phyloP scores from a whole-genome alignment of 2,888 invertebrate species.

The Sarcophaga rosellei region DNA sequence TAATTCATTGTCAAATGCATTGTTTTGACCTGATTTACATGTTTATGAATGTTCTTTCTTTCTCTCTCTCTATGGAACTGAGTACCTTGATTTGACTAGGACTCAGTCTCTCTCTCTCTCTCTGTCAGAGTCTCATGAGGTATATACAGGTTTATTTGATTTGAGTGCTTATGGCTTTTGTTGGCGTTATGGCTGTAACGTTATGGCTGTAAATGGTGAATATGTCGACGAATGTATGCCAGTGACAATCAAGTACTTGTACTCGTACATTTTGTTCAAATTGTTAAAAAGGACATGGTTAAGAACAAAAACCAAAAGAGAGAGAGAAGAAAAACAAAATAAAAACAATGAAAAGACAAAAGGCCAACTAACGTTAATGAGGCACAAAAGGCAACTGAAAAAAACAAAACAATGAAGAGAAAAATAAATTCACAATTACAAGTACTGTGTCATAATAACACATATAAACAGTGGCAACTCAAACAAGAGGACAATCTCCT shows the following conservation, averaged over 20 bases:
- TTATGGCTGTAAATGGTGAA: slow-evolving; percentile 2
- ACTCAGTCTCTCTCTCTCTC: not conserved
- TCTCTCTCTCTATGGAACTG: not conserved
- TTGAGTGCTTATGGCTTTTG: slow-evolving; percentile 45
- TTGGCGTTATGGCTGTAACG: slow-evolving; percentile 19
- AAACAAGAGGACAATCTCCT: not conserved
- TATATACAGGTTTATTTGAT: slow-evolving; percentile 33
- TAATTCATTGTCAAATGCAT: slow-evolving; percentile 80
- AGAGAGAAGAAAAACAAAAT: slow-evolving; percentile 13
- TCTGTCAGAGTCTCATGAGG: not conserved
- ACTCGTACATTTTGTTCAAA: slow-evolving; percentile 9
- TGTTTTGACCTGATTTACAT: slow-evolving; percentile 81
- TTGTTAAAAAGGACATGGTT: slow-evolving; percentile 56
- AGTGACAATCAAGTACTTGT: slow-evolving; percentile 45
- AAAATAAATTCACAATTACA: slow-evolving; percentile 7
- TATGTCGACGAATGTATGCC: slow-evolving; percentile 34
- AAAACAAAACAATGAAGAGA: too few relatives aligned
- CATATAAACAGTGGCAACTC: not conserved
- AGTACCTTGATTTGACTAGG: not conserved
- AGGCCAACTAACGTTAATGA: slow-evolving; percentile 69
- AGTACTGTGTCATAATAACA: not conserved
- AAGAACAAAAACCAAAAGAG: slow-evolving; percentile 7
- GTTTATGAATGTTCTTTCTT: slow-evolving; percentile 70
- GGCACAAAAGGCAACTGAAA: slow-evolving; percentile 46
- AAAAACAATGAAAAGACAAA: slow-evolving; percentile 47